Evolutionary conservation across 2,888 invertebrate genomes (phyloP).

Genomic region (Oligia fasciuncula): DNA sequence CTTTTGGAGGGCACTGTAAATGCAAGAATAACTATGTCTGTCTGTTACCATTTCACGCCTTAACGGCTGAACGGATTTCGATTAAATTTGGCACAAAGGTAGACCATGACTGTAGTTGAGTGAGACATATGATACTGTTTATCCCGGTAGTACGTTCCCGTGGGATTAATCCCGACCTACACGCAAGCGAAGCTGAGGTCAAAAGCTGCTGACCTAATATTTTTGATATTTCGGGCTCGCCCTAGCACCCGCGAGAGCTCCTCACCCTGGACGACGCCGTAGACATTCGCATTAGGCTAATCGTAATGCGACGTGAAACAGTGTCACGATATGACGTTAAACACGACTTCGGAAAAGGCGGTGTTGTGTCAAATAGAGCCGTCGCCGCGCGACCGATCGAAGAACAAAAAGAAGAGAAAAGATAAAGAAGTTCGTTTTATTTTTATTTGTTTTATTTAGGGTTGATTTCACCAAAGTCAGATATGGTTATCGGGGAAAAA

Average conservation of each 20-base stretch:
- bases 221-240: background rate
- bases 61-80: background rate
- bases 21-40: background rate
- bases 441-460: slow-evolving; percentile 31
- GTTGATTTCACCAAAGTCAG: background rate
- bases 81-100: background rate
- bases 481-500: background rate
- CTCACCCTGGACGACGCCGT: background rate
- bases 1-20: background rate
- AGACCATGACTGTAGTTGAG: background rate
- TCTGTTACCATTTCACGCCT: background rate
- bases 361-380: slow-evolving; percentile 85
- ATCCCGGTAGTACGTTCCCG: background rate
- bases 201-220: background rate
- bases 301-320: slow-evolving; percentile 62
- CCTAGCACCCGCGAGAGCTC: background rate
- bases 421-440: slow-evolving; percentile 89
- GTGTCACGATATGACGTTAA: slow-evolving; percentile 77
- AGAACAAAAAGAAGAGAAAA: slow-evolving; percentile 89
- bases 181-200: background rate
- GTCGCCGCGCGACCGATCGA: slow-evolving; percentile 74
- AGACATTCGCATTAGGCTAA: slow-evolving; percentile 8
- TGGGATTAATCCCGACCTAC: background rate
- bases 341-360: slow-evolving; percentile 77
- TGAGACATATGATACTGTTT: background rate